phyloP scores from a whole-genome alignment of 2,113 vertebrate genomes.

The Pterocles burchelli region DNA sequence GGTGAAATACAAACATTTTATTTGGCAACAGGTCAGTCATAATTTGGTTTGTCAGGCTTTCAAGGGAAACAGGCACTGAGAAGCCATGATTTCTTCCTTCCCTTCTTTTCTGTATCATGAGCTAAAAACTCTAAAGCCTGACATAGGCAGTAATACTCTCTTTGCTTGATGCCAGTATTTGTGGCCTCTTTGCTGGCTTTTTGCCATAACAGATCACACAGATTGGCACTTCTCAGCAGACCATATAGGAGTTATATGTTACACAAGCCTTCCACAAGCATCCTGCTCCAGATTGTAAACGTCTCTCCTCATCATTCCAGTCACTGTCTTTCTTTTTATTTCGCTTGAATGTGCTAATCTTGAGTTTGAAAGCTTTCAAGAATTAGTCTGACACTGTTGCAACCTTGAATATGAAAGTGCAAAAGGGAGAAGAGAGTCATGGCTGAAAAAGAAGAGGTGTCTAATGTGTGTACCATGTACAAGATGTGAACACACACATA shows the following conservation, averaged over 20 bases:
- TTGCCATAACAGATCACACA: neutral
- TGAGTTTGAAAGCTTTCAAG: neutral
- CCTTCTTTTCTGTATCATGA: neutral
- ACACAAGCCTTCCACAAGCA: neutral
- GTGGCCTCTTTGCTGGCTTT: neutral
- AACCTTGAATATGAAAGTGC: neutral
- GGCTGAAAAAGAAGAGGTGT: neutral
- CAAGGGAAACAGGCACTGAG: neutral
- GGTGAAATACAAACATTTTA: neutral
- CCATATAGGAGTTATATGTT: neutral
- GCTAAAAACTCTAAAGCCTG: neutral
- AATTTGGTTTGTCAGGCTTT: neutral
- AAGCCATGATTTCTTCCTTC: neutral
- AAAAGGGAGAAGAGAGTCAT: neutral
- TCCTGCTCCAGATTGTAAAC: neutral
- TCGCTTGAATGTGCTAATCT: neutral
- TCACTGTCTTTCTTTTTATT: neutral
- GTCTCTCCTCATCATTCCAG: neutral
- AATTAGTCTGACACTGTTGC: neutral
- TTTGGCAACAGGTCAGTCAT: neutral
- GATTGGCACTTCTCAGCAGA: neutral
- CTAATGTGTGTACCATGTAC: neutral
- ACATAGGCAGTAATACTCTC: neutral
- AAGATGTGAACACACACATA: rapidly evolving
- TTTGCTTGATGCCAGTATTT: neutral